A percentile compares a stretch with the other conserved stretches of the same genome.
phyloP scores from a whole-genome alignment of 2,888 invertebrate genomes.

The Sericinus montela region DNA sequence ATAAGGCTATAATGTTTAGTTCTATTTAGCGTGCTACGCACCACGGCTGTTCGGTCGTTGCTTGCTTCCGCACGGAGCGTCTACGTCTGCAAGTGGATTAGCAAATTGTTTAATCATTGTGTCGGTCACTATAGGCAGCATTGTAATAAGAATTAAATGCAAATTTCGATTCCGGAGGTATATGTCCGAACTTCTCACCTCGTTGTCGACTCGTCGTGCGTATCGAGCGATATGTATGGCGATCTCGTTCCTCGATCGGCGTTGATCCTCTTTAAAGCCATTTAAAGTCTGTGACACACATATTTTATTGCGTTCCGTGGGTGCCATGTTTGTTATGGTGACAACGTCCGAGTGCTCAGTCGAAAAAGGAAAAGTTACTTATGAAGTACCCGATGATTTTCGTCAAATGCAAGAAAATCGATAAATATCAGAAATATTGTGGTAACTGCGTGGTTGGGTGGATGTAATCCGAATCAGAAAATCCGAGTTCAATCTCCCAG shows the following conservation, averaged over 20 bases:
- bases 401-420: no score
- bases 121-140: slow-evolving; percentile 37
- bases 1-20: slow-evolving; percentile 19
- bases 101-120: slow-evolving; percentile 72
- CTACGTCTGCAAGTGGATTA: slow-evolving; percentile 43
- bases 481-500: no score
- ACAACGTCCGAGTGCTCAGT: neutral
- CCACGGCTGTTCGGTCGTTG: slow-evolving; percentile 20
- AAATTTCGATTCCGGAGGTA: slow-evolving; percentile 38
- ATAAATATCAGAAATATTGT: no score
- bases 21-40: slow-evolving; percentile 1
- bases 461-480: no score
- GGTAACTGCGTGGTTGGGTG: no score
- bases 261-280: slow-evolving; percentile 33
- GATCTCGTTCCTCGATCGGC: slow-evolving; percentile 29
- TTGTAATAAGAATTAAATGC: slow-evolving; percentile 55
- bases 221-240: slow-evolving; percentile 34
- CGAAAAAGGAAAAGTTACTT: neutral
- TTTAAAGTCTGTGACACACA: slow-evolving; percentile 33
- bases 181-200: slow-evolving; percentile 15
- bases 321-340: slow-evolving; percentile 25
- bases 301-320: slow-evolving; percentile 36
- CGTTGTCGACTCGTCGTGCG: slow-evolving; percentile 18
- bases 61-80: slow-evolving; percentile 17
- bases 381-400: neutral